phyloP scores from a whole-genome alignment of 2,888 invertebrate species.

The Ophraella communa region DNA sequence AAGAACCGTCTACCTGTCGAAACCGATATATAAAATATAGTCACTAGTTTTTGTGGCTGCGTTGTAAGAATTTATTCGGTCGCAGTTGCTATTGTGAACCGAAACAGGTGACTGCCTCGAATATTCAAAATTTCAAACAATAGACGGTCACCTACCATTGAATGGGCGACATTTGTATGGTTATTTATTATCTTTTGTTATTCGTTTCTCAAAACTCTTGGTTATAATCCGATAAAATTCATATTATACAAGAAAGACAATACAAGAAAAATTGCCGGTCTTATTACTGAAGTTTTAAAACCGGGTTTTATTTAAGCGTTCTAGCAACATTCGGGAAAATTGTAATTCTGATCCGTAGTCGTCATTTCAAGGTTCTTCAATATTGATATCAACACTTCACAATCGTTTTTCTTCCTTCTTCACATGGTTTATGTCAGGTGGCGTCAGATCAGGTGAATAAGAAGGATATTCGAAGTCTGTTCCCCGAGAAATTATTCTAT shows the following conservation, averaged over 20 bases:
- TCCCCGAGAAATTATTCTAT: no score
- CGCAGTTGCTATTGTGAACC: constrained; percentile 32
- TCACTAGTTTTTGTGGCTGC: constrained; percentile 29
- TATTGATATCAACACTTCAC: no score
- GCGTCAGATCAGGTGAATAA: no score
- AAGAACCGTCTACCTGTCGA: constrained; percentile 29
- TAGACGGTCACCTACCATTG: constrained; percentile 33
- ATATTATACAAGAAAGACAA: constrained; percentile 12
- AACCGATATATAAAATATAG: constrained; percentile 33
- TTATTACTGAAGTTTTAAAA: background rate
- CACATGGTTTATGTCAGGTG: no score
- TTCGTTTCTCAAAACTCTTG: constrained; percentile 28
- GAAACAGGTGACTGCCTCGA: constrained; percentile 35
- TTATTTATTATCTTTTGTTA: constrained; percentile 34
- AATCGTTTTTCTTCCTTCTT: no score
- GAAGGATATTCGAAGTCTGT: no score
- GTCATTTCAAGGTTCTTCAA: no score
- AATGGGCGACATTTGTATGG: constrained; percentile 32
- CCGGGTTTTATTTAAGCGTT: background rate
- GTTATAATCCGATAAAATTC: constrained; percentile 25
- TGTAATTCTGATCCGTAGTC: no score
- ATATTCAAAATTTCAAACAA: constrained; percentile 37
- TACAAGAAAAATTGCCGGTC: background rate
- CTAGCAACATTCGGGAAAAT: no score
- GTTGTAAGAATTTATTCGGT: constrained; percentile 33